Percentiles rank a stretch among this genome's conserved stretches.
Evolutionary conservation across 2,797 vertebrate species (phyloP).

Genomic region (Ceryle rudis): DNA sequence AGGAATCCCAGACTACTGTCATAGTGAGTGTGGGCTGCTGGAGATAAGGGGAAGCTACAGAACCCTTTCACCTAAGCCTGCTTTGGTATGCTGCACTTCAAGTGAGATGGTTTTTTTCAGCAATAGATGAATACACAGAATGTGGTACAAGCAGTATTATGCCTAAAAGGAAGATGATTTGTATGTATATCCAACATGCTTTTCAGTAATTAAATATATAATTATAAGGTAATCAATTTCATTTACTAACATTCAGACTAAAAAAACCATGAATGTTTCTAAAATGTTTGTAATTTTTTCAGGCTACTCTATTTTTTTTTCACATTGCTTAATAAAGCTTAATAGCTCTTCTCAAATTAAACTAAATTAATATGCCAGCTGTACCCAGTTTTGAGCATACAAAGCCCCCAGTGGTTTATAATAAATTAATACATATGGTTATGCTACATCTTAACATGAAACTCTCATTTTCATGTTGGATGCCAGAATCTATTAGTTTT

Average conservation of each 20-base stretch:
- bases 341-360: slow-evolving; percentile 51
- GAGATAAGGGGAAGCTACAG: neutral
- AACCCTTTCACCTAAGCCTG: neutral
- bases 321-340: slow-evolving; percentile 5
- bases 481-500: slow-evolving; percentile 63
- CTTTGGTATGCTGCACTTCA: neutral
- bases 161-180: neutral
- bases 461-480: slow-evolving; percentile 41
- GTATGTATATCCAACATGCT: neutral
- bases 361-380: slow-evolving; percentile 64
- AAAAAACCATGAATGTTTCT: neutral
- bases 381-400: slow-evolving; percentile 29
- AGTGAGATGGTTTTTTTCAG: neutral
- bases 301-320: neutral
- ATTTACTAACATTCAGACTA: neutral
- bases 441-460: slow-evolving; percentile 59
- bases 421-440: slow-evolving; percentile 60
- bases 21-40: fast-evolving
- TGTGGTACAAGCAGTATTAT: neutral
- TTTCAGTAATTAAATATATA: neutral
- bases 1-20: neutral
- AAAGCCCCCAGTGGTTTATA: slow-evolving; percentile 24
- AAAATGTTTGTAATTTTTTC: slow-evolving; percentile 3
- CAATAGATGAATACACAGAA: neutral
- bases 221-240: neutral